A percentile compares a stretch with the other conserved stretches of the same genome.
Evolutionary conservation across 2,888 invertebrate genomes (phyloP).

Genomic region (Dendrolimus pini): DNA sequence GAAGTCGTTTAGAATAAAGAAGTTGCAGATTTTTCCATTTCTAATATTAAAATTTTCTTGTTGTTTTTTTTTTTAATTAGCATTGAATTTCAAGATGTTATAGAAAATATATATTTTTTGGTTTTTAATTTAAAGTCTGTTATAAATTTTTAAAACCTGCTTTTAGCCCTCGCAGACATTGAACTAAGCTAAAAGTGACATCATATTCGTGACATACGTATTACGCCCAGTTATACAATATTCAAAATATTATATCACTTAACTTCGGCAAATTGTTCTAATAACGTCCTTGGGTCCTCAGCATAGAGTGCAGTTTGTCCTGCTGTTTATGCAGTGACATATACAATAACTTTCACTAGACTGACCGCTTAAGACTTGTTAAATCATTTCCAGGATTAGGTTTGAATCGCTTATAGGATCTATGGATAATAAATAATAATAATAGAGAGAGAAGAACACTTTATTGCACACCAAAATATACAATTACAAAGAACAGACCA

Average conservation of each 20-base stretch:
- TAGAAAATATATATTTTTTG: too few relatives aligned
- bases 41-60: too few relatives aligned
- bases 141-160: background rate
- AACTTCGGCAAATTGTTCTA: background rate
- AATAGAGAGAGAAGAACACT: too few relatives aligned
- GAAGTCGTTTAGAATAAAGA: constrained; percentile 16
- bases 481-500: too few relatives aligned
- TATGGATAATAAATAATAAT: too few relatives aligned
- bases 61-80: too few relatives aligned
- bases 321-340: background rate
- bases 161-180: background rate
- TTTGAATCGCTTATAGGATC: background rate
- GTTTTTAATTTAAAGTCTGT: too few relatives aligned
- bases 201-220: constrained; percentile 7
- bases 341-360: constrained; percentile 5
- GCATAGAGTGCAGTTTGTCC: background rate
- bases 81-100: too few relatives aligned
- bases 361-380: background rate
- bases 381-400: background rate
- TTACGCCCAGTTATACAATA: constrained; percentile 20
- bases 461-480: too few relatives aligned
- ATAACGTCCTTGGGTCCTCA: background rate
- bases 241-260: constrained; percentile 19
- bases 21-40: too few relatives aligned
- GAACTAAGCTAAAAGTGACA: background rate